Percentiles rank a stretch among this genome's conserved stretches.
phyloP scores from a whole-genome alignment of 2,888 invertebrate species.

The Romanomermis culicivorax region DNA sequence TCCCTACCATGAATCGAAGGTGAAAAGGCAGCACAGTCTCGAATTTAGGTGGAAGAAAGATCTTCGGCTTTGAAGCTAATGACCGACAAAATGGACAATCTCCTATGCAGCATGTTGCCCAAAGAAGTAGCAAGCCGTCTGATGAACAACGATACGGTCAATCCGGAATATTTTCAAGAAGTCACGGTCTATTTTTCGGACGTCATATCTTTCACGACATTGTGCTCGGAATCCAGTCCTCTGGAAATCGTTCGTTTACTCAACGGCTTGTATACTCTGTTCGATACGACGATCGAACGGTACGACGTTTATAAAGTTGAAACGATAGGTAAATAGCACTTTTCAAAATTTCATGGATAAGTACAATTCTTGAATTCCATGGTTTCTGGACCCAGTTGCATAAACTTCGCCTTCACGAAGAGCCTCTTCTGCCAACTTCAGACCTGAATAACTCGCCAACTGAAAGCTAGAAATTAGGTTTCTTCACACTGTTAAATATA shows the following conservation, averaged over 20 bases:
- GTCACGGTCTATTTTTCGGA: conserved; percentile 18
- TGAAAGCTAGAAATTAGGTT: too few species aligned
- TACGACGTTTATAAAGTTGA: conserved; percentile 11
- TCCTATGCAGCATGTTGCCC: conserved; percentile 23
- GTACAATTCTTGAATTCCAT: too few species aligned
- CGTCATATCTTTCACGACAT: conserved; percentile 13
- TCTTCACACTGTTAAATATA: too few species aligned
- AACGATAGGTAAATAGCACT: conserved; percentile 9
- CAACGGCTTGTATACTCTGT: conserved; percentile 12
- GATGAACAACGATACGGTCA: conserved; percentile 14
- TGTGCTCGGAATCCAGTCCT: conserved; percentile 6
- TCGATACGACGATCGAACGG: conserved; percentile 9
- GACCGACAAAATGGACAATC: conserved; percentile 18
- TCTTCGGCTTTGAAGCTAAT: conserved; percentile 18
- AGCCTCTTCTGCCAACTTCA: too few species aligned
- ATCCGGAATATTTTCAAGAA: conserved; percentile 17
- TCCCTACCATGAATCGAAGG: too few species aligned
- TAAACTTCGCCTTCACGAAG: too few species aligned
- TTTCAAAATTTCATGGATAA: too few species aligned
- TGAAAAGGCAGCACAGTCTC: too few species aligned
- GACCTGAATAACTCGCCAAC: too few species aligned
- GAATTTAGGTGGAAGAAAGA: conserved; percentile 16
- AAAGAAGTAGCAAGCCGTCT: conserved; percentile 18
- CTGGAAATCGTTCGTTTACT: conserved; percentile 13
- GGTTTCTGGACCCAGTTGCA: too few species aligned